phyloP scores from a whole-genome alignment of 2,797 vertebrate species.

The Cygnus olor region DNA sequence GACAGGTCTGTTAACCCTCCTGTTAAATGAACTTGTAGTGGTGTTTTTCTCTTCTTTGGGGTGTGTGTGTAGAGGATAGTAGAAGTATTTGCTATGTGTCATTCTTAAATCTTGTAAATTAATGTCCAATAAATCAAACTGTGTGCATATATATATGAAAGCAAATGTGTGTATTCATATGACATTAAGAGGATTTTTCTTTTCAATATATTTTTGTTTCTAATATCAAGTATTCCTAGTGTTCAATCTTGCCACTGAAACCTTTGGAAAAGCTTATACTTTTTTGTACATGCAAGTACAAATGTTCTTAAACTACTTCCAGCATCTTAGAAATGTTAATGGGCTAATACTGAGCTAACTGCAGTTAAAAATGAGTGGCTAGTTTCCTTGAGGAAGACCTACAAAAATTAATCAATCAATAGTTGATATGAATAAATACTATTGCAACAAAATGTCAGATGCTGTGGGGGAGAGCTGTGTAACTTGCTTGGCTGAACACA shows the following conservation, averaged over 20 bases:
- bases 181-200: neutral
- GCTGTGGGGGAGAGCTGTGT: rapidly evolving
- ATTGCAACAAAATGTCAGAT: neutral
- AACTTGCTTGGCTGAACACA: neutral
- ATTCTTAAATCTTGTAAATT: neutral
- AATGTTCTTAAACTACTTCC: neutral
- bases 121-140: neutral
- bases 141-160: neutral
- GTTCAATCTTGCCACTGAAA: neutral
- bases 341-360: neutral
- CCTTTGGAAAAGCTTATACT: neutral
- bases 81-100: neutral
- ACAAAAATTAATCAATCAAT: neutral
- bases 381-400: neutral
- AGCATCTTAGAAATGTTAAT: neutral
- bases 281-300: neutral
- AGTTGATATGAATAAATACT: neutral
- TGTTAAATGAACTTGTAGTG: neutral
- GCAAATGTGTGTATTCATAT: neutral
- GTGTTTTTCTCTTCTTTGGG: neutral
- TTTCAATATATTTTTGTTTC: neutral
- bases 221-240: neutral
- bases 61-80: neutral
- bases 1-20: neutral
- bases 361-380: neutral